Base-by-base conservation (phyloP, 2,113 vertebrate genomes). In the Gracilinanus agilis region DNA sequence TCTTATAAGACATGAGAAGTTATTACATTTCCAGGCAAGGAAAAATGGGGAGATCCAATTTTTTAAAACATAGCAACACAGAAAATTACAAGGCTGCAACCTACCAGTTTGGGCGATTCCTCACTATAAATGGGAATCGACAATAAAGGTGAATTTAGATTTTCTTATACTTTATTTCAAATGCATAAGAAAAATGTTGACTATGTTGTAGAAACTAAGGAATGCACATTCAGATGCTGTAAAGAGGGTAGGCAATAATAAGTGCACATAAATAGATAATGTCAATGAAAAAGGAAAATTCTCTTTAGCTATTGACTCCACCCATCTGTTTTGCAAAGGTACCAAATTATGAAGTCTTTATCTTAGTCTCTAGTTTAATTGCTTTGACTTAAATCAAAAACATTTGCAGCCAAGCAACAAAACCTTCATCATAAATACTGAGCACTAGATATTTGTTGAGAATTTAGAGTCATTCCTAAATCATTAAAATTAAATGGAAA, bases 401-500 rank as follows among this genome's bases (percentile, higher is more conserved):
- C 3, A 94, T 9, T 53, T 55, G 3, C 44, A 93, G 89, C 0
- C 23, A 27, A 34, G 92, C 21, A 90, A 44, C 9, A 44, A 24
- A 21, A 67, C 21, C 3, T 91, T 95, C 0, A 2, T 27, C 55
- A n/a, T 55, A 92, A 93, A 94, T 55, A 21, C 25, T 88, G 0
- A 97, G 55, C 29, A 55, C 9, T 89, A 0, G 53, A 94, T 91
- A 21, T 89, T 90, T 55, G 55, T 25, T 53, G 92, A 96, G 58
- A 92, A 88, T 90, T 92, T 90, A 95, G 54, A 89, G 91, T 34
- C 93, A 89, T 88, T 67, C 55, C 44, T 95, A 91, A 21, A 49
- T 10, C 53, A 88, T 92, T 95, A 92, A 92, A 91, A 94, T 53
- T 94, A 83, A 95, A 25, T 61, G 49, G 25, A 89, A 96, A 95